Evolutionary conservation across 1,140 invertebrate species (phyloP), one percentile per base, ranked within the genome.

Genomic region (Battus philenor): DNA sequence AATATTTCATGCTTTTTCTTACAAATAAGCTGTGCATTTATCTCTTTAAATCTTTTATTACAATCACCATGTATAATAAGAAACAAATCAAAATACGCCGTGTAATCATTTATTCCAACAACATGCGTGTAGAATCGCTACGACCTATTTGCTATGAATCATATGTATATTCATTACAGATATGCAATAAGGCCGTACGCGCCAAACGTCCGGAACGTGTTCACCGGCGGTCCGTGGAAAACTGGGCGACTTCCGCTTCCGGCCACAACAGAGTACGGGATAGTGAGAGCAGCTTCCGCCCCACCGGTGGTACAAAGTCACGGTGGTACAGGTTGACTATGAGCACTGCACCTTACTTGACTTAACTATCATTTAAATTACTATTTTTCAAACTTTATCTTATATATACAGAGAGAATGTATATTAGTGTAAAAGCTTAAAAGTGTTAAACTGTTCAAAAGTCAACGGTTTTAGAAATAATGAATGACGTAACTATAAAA

Each of bases 261-360:
- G 0, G 33, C 61, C 0, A 69, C 68, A 0, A 46, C 65, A 2
- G 69, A 76, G 13, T 84, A 76, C 39, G 76, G 79, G 36, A 76
- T 73, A 50, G 34, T 76, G 0, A 47, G 69, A 6, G 54, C 77
- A 0, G 72, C 73, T 0, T 64, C 75, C 0, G 39, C 63, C 0
- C 47, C 56, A 1, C 48, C 66, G 0, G 12, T 58, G 4, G 44
- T 70, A 4, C 59, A 66, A 32, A 48, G 59, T 34, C 68, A 81
- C 47, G 63, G 67, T 70, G 79, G 70, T 78, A 78, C 65, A 79
- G 61, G 70, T 77, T 74, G 59, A 72, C 41, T 78, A 30, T 43
- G 47, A 61, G 50, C 36, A 33, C 47, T 32, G 68, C 74, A 75
- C 68, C 58, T 59, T 68, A 73, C 74, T 55, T 20, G 2, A 20